Percentiles rank a stretch among this genome's conserved stretches.
These are phyloP conservation scores for Podilymbus podiceps DNA, from an alignment of 2,113 vertebrate species.

Conservation along the genomic window DNA sequence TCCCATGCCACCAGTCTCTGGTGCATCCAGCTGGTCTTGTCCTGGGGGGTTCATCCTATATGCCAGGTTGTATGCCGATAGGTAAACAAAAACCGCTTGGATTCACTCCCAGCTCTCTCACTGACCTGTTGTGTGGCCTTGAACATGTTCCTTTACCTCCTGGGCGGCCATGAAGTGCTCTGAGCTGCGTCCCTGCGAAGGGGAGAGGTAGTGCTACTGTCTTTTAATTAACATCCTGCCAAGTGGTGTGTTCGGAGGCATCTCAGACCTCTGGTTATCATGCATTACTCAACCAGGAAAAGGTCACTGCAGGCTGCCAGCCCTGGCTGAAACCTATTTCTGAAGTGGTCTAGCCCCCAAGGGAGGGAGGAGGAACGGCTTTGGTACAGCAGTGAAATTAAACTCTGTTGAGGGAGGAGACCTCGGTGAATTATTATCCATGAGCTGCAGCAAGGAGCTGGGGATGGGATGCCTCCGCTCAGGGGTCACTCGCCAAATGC, in stretches of 20 bases:
- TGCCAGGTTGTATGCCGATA: not conserved
- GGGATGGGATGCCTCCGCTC: not conserved
- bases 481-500: not conserved
- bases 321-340: not conserved
- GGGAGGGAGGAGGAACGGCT: not conserved
- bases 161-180: not conserved
- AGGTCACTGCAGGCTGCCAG: not conserved
- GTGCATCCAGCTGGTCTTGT: not conserved
- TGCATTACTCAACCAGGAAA: not conserved
- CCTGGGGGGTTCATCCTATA: not conserved
- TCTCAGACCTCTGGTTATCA: not conserved
- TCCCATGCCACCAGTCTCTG: not conserved
- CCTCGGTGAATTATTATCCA: rapidly evolving
- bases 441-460: not conserved
- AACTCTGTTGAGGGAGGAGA: not conserved
- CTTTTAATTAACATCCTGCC: not conserved
- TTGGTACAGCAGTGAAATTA: not conserved
- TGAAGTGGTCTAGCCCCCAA: not conserved
- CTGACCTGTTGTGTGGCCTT: not conserved
- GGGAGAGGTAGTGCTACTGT: not conserved
- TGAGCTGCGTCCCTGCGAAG: not conserved
- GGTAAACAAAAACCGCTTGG: not conserved
- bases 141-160: not conserved
- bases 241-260: not conserved
- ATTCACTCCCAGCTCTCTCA: not conserved